phyloP scores from a whole-genome alignment of 2,888 invertebrate species.

The Cryptophagus acutangulus region DNA sequence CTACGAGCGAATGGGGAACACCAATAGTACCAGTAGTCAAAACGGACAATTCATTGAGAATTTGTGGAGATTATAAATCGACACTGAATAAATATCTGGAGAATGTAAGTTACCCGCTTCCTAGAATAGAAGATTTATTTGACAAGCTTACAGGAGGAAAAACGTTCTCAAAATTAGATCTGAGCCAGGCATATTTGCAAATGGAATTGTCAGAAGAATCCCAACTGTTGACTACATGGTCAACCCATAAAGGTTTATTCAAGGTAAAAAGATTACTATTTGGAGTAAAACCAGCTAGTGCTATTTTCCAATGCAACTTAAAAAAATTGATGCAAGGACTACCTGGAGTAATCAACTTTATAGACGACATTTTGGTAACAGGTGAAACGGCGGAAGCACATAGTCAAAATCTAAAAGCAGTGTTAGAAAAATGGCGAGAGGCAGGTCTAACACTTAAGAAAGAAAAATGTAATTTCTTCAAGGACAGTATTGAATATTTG shows the following conservation, averaged over 20 bases:
- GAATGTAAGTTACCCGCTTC: slow-evolving; percentile 16
- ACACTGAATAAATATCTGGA: slow-evolving; percentile 21
- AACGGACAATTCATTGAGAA: slow-evolving; percentile 15
- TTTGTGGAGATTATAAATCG: slow-evolving; percentile 27
- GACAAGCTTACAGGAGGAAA: background rate
- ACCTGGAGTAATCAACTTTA: slow-evolving; percentile 11
- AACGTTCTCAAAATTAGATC: slow-evolving; percentile 1
- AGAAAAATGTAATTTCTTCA: slow-evolving; percentile 28
- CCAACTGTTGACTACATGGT: background rate
- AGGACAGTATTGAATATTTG: slow-evolving; percentile 19
- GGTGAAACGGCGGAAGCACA: slow-evolving; percentile 17
- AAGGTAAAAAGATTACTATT: background rate
- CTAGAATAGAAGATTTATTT: slow-evolving; percentile 12
- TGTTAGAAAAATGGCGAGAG: background rate
- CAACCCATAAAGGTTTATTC: background rate
- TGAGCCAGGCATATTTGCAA: background rate
- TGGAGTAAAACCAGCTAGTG: background rate
- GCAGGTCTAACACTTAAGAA: slow-evolving; percentile 10
- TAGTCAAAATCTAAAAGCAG: slow-evolving; percentile 5
- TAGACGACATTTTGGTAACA: slow-evolving; percentile 24
- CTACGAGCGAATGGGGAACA: slow-evolving; percentile 19
- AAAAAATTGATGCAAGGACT: slow-evolving; percentile 5
- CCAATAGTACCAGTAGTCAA: slow-evolving; percentile 24
- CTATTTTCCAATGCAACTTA: slow-evolving; percentile 4
- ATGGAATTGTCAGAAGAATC: background rate